A percentile compares a stretch with the other conserved stretches of the same genome.
phyloP scores from a whole-genome alignment of 2,888 invertebrate genomes.

The Plusia festucae region DNA sequence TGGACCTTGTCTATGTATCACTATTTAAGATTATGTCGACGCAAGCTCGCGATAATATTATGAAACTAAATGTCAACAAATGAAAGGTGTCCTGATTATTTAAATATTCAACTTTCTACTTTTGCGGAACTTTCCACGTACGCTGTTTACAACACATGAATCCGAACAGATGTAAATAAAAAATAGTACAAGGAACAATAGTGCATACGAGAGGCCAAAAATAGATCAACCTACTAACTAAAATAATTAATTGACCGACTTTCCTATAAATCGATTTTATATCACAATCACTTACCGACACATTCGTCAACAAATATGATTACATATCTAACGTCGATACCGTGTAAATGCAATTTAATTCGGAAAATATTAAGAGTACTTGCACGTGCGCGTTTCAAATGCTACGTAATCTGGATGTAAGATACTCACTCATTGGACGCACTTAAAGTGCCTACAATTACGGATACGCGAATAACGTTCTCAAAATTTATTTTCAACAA shows the following conservation, averaged over 20 bases:
- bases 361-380: constrained; percentile 67
- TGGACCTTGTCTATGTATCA: constrained; percentile 12
- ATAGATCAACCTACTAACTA: constrained; percentile 80
- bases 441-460: constrained; percentile 68
- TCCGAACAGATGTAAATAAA: constrained; percentile 53
- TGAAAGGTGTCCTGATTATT: constrained; percentile 66
- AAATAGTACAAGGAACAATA: constrained; percentile 64
- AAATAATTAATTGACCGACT: constrained; percentile 74
- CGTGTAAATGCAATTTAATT: constrained; percentile 70
- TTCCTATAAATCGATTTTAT: constrained; percentile 55
- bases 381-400: constrained; percentile 77
- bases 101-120: constrained; percentile 69
- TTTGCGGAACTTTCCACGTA: constrained; percentile 58
- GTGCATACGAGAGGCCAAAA: constrained; percentile 73
- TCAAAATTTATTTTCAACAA: constrained; percentile 61
- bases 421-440: constrained; percentile 77
- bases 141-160: constrained; percentile 45
- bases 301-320: constrained; percentile 67
- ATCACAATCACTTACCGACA: constrained; percentile 52
- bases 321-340: constrained; percentile 55
- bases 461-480: constrained; percentile 58
- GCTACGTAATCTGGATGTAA: constrained; percentile 68
- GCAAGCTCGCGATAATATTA: constrained; percentile 64
- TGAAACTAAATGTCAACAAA: constrained; percentile 77
- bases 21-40: constrained; percentile 43